Conservation (phyloP, 2,888 invertebrate species). For the Laspeyria flexula region DNA sequence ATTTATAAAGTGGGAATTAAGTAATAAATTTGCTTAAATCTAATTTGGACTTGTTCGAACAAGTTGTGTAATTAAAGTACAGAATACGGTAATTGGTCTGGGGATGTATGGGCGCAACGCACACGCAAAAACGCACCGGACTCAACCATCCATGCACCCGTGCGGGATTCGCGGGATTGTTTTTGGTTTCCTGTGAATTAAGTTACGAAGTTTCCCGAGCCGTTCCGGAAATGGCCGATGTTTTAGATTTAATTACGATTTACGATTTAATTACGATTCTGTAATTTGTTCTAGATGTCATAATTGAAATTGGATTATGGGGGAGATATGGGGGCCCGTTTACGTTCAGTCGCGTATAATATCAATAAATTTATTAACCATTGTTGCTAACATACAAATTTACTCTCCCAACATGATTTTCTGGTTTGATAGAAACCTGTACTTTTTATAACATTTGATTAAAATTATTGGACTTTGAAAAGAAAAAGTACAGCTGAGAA, state of each 20-base stretch:
- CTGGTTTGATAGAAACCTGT: too few relatives aligned
- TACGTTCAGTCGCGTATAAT: too few relatives aligned
- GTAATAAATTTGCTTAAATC: constrained; percentile 56
- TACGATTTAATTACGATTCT: neutral
- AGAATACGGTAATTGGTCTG: constrained; percentile 58
- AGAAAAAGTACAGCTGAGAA: neutral
- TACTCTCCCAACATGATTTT: too few relatives aligned
- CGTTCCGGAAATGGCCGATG: constrained; percentile 6
- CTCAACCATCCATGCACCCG: constrained; percentile 33
- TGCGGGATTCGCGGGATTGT: constrained; percentile 22
- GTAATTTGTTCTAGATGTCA: constrained; percentile 16
- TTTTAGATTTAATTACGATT: constrained; percentile 33
- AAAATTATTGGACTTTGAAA: too few relatives aligned
- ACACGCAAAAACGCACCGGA: constrained; percentile 55
- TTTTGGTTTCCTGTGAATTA: constrained; percentile 22
- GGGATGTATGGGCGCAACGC: constrained; percentile 45
- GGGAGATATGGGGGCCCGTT: too few relatives aligned
- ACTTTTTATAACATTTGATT: too few relatives aligned
- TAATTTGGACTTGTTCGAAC: constrained; percentile 52
- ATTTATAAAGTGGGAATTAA: constrained; percentile 48
- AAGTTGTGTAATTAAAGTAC: constrained; percentile 63
- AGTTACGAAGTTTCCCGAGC: constrained; percentile 26
- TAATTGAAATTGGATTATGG: constrained; percentile 21
- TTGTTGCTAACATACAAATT: too few relatives aligned
- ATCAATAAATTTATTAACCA: too few relatives aligned